Evolutionary conservation across 2,888 invertebrate species (phyloP), one percentile per base, ranked within the genome.

Genomic region (Ctenicera cuprea): DNA sequence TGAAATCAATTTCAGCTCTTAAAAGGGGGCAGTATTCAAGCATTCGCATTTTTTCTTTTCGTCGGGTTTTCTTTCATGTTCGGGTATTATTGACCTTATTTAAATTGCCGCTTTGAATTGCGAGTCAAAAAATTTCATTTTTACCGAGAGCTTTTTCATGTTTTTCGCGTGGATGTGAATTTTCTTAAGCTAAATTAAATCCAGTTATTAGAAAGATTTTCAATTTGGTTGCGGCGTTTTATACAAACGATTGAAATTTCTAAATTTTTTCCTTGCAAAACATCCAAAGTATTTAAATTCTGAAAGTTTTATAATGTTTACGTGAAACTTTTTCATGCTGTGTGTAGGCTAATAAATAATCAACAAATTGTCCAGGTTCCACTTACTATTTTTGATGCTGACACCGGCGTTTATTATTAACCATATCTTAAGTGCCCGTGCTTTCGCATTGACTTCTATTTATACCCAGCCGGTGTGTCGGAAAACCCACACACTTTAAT

Each of bases 361-460:
- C 9, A 33, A 33, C 33, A 33, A 33, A 33, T 33, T 33, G 9
- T 48, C 48, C 9, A 48, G 48, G 48, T 48, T 4, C 48, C 41
- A n/a, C 43, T 26, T 26, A 62, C 67, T 73, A 73, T 73, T 73
- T 73, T 67, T 67, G 57, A 73, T 63, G 59, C 67, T 73, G 66
- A 73, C 72, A 67, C 26, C 72, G 54, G 54, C 52, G 66, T 62
- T 73, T 73, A 67, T 67, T 73, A 73, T 67, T 73, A 73, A 59
- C 30, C 62, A 54, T 59, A 67, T 57, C 26, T 61, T 38, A 59
- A 69, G 57, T 18, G 59, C 59, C 11, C 43, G 54, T 57, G 43
- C 67, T 16, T 37, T 67, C 22, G 54, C 59, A 57, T 57, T 67
- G 26, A 54, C 30, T 67, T 43, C 67, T 67, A 67, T 67, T 67